A percentile compares a stretch with the other conserved stretches of the same genome.
These are phyloP conservation scores for Atta colombica DNA, from an alignment of 1,140 invertebrate species.

Conservation along the genomic window DNA sequence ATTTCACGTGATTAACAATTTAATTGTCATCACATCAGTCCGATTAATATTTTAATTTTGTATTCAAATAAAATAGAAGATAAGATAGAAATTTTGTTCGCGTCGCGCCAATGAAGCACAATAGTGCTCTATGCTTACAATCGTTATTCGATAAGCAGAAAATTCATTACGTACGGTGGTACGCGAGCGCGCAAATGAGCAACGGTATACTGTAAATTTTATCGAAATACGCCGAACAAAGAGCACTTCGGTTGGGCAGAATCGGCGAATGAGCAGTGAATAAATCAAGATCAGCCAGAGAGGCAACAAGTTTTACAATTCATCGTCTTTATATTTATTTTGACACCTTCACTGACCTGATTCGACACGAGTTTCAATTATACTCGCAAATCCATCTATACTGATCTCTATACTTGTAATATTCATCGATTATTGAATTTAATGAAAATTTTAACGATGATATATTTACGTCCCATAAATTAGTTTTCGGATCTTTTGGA, in stretches of 20 bases:
- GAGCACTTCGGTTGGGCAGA: not conserved
- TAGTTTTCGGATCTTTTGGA: not conserved
- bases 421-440: not conserved
- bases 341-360: not conserved
- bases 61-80: not conserved
- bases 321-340: constrained; percentile 1
- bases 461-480: not conserved
- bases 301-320: constrained; percentile 20
- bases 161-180: constrained; percentile 34
- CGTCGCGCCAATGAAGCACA: not conserved
- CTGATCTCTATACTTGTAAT: not conserved
- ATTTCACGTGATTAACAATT: constrained; percentile 29
- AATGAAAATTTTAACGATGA: not conserved
- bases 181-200: constrained; percentile 42
- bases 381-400: too few species aligned
- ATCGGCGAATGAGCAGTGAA: constrained; percentile 29
- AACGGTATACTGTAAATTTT: constrained; percentile 44
- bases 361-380: not conserved
- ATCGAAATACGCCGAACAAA: constrained; percentile 30
- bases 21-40: constrained; percentile 35
- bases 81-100: constrained; percentile 23
- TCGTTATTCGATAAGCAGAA: constrained; percentile 48
- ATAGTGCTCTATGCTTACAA: not conserved
- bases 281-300: constrained; percentile 11
- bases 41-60: constrained; percentile 35